Percentiles rank a stretch among this genome's conserved stretches.
Evolutionary conservation across 2,113 vertebrate species (phyloP).

Genomic region (Lepidothrix coronata): DNA sequence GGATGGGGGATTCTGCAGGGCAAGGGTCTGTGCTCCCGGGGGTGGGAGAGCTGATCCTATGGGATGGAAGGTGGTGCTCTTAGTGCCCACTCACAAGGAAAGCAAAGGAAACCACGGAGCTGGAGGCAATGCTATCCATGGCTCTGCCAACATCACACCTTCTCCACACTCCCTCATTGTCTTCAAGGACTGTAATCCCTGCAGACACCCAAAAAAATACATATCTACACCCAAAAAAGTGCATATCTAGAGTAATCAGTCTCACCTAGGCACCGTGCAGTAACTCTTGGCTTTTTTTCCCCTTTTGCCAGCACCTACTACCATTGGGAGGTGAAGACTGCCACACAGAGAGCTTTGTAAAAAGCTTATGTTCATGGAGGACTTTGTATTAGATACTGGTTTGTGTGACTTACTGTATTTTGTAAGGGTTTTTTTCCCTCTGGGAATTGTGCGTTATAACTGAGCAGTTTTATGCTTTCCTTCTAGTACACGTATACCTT

Average conservation of each 20-base stretch:
- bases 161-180: not conserved
- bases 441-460: conserved; percentile 64
- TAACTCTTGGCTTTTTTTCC: not conserved
- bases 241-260: not conserved
- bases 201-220: not conserved
- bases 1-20: not conserved
- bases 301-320: not conserved
- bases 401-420: conserved; percentile 56
- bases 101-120: not conserved
- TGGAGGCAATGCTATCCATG: not conserved
- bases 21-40: not conserved
- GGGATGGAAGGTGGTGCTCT: not conserved
- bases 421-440: conserved; percentile 56
- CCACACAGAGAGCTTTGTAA: conserved; percentile 23
- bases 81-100: not conserved
- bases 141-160: not conserved
- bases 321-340: conserved; percentile 13
- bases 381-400: conserved; percentile 48
- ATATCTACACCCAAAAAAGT: not conserved
- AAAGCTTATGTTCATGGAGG: conserved; percentile 40
- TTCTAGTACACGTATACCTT: not conserved
- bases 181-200: not conserved
- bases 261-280: not conserved
- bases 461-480: conserved; percentile 70
- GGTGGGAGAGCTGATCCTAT: not conserved